Base-by-base conservation (phyloP, 92 coral and sea anemone genomes). In the Siderastrea siderea region DNA sequence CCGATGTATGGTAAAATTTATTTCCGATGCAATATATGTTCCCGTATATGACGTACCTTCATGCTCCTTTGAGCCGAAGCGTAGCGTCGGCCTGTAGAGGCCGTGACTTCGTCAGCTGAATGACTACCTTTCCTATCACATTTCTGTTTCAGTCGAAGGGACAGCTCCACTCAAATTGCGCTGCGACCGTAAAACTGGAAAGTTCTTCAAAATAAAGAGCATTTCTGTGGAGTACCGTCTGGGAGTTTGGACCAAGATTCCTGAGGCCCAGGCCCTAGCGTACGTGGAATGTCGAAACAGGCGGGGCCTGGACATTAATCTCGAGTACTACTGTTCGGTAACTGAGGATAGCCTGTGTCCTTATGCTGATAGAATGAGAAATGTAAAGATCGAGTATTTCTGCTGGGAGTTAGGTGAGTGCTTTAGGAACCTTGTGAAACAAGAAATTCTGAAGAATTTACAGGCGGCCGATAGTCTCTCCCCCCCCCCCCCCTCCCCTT, bases 401-500 rank as follows among this genome's bases (percentile, higher is more conserved):
- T 81, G 86, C 86, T 81, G 86, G 86, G 86, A 68, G 47, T 9
- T 81, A 68, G 86, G 86, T 81, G 55, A 54, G 85, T 12, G n/a
- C 5, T 12, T 17, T 1, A 15, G 38, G 38, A 26, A 26, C 38
- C 38, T 26, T 26, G 38, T 26, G 38, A 26, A 26, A 26, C 38
- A 26, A 26, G 38, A 26, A 26, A 26, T 26, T 26, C 38, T 26
- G 38, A 26, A 26, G 38, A 26, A 26, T 26, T 26, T 26, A 26
- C 38, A 26, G 38, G 38, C 0, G 38, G 38, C 38, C 38, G 38
- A 26, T 26, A 26, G 38, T 26, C 38, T 26, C 38, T 26, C 38
- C 38, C 38, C 38, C 0, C 38, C 38, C 38, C 38, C 38, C 38
- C 0, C 38, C 38, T 26, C 0, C 38, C 38, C 38, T 26, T 26